Evolutionary conservation across 2,888 invertebrate species (phyloP).

Genomic region (Helobdella robusta): DNA sequence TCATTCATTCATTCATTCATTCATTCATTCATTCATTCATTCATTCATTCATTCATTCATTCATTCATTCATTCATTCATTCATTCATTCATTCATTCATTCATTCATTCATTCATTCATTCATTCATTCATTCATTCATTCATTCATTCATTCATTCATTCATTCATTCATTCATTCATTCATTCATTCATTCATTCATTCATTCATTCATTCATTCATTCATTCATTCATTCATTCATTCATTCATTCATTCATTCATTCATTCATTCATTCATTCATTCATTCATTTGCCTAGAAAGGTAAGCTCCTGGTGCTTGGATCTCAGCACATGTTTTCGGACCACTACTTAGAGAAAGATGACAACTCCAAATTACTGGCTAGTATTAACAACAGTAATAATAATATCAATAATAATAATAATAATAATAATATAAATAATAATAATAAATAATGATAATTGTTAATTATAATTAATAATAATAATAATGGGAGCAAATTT

Average conservation of each 20-base stretch:
- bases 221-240: slow-evolving; percentile 2
- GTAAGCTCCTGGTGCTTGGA: slow-evolving; percentile 78
- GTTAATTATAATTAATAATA: no score
- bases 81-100: slow-evolving; percentile 8
- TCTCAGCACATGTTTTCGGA: slow-evolving; percentile 86
- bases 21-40: slow-evolving; percentile 16
- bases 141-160: not conserved
- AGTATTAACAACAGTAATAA: no score
- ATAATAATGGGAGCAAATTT: no score
- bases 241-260: slow-evolving; percentile 2
- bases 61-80: slow-evolving; percentile 14
- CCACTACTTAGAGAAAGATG: slow-evolving; percentile 82
- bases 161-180: not conserved
- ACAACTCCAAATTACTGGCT: slow-evolving; percentile 72
- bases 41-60: slow-evolving; percentile 6
- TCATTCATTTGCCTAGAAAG: slow-evolving; percentile 37
- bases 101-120: slow-evolving; percentile 12
- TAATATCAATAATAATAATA: no score
- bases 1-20: slow-evolving; percentile 9
- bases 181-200: slow-evolving; percentile 5
- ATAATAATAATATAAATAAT: no score
- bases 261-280: not conserved
- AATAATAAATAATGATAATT: no score
- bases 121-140: slow-evolving; percentile 8
- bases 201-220: slow-evolving; percentile 2